Percentiles rank a stretch among this genome's conserved stretches.
Conservation (phyloP, 2,888 invertebrate species). For the Eupithecia inturbata region DNA sequence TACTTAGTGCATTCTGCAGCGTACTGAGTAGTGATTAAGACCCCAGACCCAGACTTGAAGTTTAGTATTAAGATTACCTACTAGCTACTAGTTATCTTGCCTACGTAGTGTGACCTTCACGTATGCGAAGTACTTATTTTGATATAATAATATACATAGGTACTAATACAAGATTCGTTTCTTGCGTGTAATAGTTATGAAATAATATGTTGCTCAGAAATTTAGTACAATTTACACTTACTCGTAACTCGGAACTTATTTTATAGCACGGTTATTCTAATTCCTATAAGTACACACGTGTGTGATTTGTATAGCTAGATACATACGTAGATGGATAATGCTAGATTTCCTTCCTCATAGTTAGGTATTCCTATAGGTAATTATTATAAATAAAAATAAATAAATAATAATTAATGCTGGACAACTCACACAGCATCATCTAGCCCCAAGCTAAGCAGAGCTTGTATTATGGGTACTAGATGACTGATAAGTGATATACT, state of each 20-base stretch:
- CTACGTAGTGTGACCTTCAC: neutral
- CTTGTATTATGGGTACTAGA: too few species aligned
- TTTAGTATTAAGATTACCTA: too few species aligned
- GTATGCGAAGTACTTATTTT: neutral
- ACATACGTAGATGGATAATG: neutral
- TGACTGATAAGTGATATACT: too few species aligned
- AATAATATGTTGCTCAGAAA: neutral
- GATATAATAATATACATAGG: too few species aligned
- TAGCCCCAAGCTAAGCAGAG: too few species aligned
- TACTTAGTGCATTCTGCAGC: too few species aligned
- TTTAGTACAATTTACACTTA: slow-evolving; percentile 3
- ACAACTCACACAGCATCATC: too few species aligned
- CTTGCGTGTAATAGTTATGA: neutral
- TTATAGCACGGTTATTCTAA: neutral
- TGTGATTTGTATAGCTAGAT: neutral
- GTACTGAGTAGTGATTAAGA: too few species aligned
- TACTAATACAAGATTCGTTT: neutral
- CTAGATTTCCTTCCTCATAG: neutral
- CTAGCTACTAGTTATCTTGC: too few species aligned
- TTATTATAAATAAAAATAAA: too few species aligned
- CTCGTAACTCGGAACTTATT: neutral
- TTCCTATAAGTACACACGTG: neutral
- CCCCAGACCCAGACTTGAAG: too few species aligned
- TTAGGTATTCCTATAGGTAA: neutral
- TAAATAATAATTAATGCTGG: too few species aligned